Percentiles rank a stretch among this genome's conserved stretches.
Evolutionary conservation across 2,113 vertebrate species (phyloP).

Genomic region (Pontoporia blainvillei): DNA sequence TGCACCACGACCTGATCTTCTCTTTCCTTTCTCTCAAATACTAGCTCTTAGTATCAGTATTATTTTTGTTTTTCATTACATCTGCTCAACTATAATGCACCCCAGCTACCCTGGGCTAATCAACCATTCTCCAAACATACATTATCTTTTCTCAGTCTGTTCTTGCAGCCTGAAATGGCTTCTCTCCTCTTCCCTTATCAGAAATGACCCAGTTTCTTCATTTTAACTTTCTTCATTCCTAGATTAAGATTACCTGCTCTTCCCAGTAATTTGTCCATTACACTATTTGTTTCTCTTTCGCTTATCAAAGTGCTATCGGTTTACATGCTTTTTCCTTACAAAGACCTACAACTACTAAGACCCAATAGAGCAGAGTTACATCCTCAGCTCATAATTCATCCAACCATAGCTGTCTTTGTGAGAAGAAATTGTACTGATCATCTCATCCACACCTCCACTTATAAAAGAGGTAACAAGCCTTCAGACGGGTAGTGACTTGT

Average conservation of each 20-base stretch:
- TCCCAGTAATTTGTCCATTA: not conserved
- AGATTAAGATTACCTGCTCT: not conserved
- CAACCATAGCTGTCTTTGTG: not conserved
- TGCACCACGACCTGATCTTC: not conserved
- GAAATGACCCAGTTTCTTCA: not conserved
- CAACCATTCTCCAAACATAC: not conserved
- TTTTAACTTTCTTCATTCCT: not conserved
- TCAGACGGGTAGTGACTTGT: not conserved
- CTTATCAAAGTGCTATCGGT: not conserved
- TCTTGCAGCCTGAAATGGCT: not conserved
- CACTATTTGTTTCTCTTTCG: not conserved
- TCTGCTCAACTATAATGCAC: not conserved
- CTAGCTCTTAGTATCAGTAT: not conserved
- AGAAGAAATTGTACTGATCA: not conserved
- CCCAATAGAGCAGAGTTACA: not conserved
- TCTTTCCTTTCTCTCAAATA: not conserved
- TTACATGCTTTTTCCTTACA: not conserved
- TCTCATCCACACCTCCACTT: not conserved
- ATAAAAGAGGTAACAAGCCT: slow-evolving; percentile 7
- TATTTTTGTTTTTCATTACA: not conserved
- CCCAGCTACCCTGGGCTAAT: not conserved
- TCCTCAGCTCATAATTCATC: not conserved
- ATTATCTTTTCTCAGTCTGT: not conserved
- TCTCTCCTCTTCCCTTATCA: not conserved
- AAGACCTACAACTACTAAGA: not conserved